Conservation (phyloP, 2,888 invertebrate genomes). For the Glaucopsyche alexis region DNA sequence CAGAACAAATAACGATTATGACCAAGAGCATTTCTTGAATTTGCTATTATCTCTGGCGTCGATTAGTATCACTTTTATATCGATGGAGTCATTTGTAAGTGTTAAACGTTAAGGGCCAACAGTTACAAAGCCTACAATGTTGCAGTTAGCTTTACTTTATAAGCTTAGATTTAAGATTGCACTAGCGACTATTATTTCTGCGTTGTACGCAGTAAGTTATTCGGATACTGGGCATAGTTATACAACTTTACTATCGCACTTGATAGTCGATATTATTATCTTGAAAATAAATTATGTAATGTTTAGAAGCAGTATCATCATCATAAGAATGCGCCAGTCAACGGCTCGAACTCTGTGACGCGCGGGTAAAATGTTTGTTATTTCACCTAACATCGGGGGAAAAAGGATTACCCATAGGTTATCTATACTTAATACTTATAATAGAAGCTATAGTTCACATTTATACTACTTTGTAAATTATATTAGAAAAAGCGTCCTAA, state of each 20-base stretch:
- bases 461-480: no score
- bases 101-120: slow-evolving; percentile 31
- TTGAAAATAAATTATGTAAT: background rate
- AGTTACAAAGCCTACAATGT: slow-evolving; percentile 20
- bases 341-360: no score
- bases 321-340: no score
- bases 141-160: slow-evolving; percentile 13
- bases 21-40: background rate
- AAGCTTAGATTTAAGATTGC: slow-evolving; percentile 26
- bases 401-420: no score
- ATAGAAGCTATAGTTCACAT: no score
- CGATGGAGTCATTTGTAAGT: slow-evolving; percentile 35
- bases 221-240: slow-evolving; percentile 9
- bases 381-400: no score
- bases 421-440: no score
- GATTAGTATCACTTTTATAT: slow-evolving; percentile 40
- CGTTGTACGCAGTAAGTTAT: slow-evolving; percentile 18
- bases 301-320: background rate
- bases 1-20: background rate
- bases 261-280: slow-evolving; percentile 20
- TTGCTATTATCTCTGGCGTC: slow-evolving; percentile 31
- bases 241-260: slow-evolving; percentile 20
- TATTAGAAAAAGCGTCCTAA: no score
- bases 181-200: slow-evolving; percentile 3
- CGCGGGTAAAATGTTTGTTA: no score